Base-by-base conservation (phyloP, 2,113 vertebrate species). In the Scatophagus argus region DNA sequence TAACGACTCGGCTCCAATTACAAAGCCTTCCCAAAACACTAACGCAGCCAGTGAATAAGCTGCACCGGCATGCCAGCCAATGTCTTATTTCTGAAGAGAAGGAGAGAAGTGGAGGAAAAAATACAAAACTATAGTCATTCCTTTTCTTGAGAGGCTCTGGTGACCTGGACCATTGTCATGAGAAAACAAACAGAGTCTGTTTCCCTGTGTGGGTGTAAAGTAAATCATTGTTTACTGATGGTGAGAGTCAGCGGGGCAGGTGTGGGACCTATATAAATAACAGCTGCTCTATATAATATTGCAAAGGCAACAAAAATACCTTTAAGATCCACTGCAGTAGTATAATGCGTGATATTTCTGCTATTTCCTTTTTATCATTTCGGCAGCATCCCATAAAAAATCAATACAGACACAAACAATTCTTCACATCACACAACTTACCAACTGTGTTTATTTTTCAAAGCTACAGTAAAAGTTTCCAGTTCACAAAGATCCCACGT, bases 151-250 rank as follows among this genome's bases (percentile, higher is more conserved):
- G 78, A 67, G 43, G 54, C 75, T 49, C 47, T 39, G 43, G 66
- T 71, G 83, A 87, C 85, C 85, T 60, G 79, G 27, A 65, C 74
- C 79, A 73, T 65, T 87, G 87, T 90, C 87, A 86, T 58, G 77
- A 87, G 80, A 87, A 88, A 88, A 88, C 88, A 93, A 90, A 91
- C 88, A 82, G 51, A 41, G 46, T 58, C 63, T 63, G 71, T 44
- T 65, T 82, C 71, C 74, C 54, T 65, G 72, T 55, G 77, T 62
- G 69, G 49, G 69, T 52, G 27, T 51, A 63, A 74, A 78, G 88
- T 87, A 92, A 91, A 91, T 90, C 77, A 89, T 84, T 93, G 91
- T 94, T 94, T 94, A 93, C 84, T 79, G 89, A 88, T 78, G 74
- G 51, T 87, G 71, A 62, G 76, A 88, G 59, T 87, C 84, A 86